Conservation (phyloP, 2,113 vertebrate genomes). For the Petaurus breviceps region DNA sequence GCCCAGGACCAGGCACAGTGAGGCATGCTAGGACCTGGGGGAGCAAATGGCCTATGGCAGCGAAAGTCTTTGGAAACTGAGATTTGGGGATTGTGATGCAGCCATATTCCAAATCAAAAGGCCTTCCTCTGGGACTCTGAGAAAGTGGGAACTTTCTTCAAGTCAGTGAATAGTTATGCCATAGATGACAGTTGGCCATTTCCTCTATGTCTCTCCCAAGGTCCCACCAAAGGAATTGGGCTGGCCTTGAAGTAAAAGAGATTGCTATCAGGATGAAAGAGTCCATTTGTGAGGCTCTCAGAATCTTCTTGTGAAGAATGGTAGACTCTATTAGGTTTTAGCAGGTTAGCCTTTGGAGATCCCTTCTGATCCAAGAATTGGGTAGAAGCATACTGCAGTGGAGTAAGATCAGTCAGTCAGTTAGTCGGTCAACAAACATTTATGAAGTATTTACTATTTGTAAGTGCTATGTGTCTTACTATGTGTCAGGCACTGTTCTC, state of each 20-base stretch:
- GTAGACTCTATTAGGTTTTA: not conserved
- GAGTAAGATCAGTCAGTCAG: not conserved
- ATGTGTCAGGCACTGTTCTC: not conserved
- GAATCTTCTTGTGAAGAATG: not conserved
- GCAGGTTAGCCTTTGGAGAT: not conserved
- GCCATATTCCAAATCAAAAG: not conserved
- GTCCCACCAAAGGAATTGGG: not conserved
- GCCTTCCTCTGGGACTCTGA: not conserved
- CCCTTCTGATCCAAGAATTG: not conserved
- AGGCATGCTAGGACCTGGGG: not conserved
- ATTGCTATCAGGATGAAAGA: not conserved
- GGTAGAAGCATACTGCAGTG: not conserved
- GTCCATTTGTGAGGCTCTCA: not conserved
- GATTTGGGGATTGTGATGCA: not conserved
- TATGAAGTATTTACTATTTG: not conserved
- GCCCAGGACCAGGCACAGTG: not conserved
- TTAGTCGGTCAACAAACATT: not conserved
- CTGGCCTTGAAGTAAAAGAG: not conserved
- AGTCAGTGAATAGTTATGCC: not conserved
- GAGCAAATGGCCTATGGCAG: not conserved
- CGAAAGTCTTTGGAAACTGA: not conserved
- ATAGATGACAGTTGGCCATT: not conserved
- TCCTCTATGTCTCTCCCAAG: not conserved
- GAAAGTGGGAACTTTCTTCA: not conserved
- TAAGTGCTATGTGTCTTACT: no score